Conservation (phyloP, 2,113 vertebrate genomes). For the Clarias batrachus region DNA sequence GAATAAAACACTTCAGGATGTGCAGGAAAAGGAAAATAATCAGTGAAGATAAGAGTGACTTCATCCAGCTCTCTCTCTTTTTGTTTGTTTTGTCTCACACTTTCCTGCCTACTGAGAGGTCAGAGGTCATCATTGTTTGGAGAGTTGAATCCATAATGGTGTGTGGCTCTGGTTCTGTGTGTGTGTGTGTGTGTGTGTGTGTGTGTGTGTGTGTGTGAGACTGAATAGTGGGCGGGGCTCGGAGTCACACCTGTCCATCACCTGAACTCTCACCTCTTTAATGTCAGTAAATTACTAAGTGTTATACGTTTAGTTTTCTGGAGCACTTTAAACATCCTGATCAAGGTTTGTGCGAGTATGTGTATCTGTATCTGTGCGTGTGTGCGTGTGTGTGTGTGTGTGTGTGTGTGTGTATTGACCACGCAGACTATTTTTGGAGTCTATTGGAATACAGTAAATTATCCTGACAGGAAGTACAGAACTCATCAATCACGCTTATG, state of each 20-base stretch:
- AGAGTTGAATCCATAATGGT: background rate
- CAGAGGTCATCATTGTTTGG: conserved; percentile 40
- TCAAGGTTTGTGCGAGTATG: background rate
- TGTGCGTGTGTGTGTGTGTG: background rate
- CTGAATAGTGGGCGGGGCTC: background rate
- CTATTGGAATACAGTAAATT: conserved; percentile 55
- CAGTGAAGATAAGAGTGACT: no score
- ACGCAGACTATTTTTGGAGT: conserved; percentile 38
- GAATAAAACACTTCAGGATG: no score
- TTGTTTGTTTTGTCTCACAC: background rate
- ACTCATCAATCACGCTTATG: conserved; percentile 52
- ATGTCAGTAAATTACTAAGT: background rate
- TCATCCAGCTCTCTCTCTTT: background rate
- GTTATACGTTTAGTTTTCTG: background rate
- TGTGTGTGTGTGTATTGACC: conserved; percentile 38
- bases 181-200: conserved; percentile 6
- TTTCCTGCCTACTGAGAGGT: conserved; percentile 31
- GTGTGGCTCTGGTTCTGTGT: background rate
- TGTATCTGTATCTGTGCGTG: conserved; percentile 15
- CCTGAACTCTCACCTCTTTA: background rate
- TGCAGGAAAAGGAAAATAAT: no score
- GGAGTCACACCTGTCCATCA: conserved; percentile 32
- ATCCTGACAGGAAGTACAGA: conserved; percentile 46
- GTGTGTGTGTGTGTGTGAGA: background rate
- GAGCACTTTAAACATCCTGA: conserved; percentile 12